Conservation (phyloP, 2,888 invertebrate species). For the Cheilosia urbana region DNA sequence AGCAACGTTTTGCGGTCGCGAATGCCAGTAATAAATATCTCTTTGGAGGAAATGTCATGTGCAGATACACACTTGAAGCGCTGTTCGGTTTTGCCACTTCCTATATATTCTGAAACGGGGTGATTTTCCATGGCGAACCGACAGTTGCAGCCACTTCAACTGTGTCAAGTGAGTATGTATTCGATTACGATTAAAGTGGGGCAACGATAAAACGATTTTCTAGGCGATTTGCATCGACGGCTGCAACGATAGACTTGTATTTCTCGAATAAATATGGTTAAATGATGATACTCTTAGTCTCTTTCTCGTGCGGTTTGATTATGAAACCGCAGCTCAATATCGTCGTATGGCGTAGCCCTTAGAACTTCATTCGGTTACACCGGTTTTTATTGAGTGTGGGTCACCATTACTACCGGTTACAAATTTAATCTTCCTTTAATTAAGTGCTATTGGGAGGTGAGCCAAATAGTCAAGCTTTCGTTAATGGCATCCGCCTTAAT, state of each 20-base stretch:
- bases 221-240: neutral
- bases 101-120: neutral
- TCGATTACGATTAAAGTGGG: conserved; percentile 16
- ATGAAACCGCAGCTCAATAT: neutral
- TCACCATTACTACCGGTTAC: no score
- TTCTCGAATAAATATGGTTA: conserved; percentile 15
- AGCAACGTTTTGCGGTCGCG: conserved; percentile 19
- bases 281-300: neutral
- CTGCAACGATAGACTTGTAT: neutral
- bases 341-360: no score
- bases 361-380: conserved; percentile 7
- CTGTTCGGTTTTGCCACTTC: conserved; percentile 15
- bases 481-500: no score
- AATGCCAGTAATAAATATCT: conserved; percentile 47
- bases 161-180: neutral
- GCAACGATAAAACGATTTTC: neutral
- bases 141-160: conserved; percentile 8
- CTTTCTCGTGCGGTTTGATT: neutral
- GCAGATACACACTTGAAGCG: conserved; percentile 44
- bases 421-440: no score
- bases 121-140: conserved; percentile 5
- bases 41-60: conserved; percentile 46
- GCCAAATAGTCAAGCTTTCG: no score
- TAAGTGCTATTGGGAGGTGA: no score
- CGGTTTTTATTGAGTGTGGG: neutral